Evolutionary conservation across 2,797 vertebrate species (phyloP).

Genomic region (Taeniopygia guttata): DNA sequence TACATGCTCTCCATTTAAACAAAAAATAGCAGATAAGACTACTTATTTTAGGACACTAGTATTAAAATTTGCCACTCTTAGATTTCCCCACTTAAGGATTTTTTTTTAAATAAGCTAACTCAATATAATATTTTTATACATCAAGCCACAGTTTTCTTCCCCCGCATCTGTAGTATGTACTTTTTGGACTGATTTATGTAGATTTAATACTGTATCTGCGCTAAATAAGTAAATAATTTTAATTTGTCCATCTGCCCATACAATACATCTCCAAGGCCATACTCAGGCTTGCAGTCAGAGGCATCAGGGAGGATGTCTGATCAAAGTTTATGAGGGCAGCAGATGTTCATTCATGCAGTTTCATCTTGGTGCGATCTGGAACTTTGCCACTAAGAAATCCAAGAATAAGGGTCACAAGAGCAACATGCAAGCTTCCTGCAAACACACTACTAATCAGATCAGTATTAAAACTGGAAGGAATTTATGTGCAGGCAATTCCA

Average conservation of each 20-base stretch:
- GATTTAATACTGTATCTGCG: not conserved
- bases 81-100: not conserved
- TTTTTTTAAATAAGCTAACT: not conserved
- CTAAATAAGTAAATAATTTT: slow-evolving; percentile 44
- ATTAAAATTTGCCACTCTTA: not conserved
- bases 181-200: not conserved
- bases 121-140: not conserved
- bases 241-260: slow-evolving; percentile 43
- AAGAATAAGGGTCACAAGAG: not conserved
- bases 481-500: not conserved
- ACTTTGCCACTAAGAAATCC: not conserved
- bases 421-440: not conserved
- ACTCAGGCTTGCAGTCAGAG: not conserved
- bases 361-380: not conserved
- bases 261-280: not conserved
- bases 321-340: slow-evolving; percentile 1
- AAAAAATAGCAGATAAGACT: not conserved
- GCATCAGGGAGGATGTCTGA: not conserved
- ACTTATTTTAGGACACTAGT: not conserved
- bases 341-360: slow-evolving; percentile 25
- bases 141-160: not conserved
- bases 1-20: not conserved
- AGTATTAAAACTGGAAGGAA: not conserved
- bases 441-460: not conserved
- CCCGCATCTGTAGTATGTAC: not conserved